phyloP scores from a whole-genome alignment of 2,113 vertebrate genomes.

The Petrocephalus zakoni region DNA sequence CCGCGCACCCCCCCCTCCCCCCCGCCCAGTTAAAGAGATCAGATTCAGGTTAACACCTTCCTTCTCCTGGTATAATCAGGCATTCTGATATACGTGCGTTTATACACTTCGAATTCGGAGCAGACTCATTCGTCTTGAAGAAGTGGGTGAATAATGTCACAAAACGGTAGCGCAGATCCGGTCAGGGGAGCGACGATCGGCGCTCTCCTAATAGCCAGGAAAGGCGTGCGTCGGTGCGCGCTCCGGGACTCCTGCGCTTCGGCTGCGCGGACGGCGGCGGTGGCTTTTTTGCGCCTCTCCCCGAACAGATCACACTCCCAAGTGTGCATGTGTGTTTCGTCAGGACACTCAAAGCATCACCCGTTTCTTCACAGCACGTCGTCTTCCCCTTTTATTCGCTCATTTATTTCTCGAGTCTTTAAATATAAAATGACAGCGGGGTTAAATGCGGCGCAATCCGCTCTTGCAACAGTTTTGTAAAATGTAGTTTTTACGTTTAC shows the following conservation, averaged over 20 bases:
- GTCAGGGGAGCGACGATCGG: constrained; percentile 53
- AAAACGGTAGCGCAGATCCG: constrained; percentile 49
- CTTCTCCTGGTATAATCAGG: constrained; percentile 21
- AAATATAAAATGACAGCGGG: background rate
- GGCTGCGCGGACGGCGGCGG: background rate
- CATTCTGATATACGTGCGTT: constrained; percentile 13
- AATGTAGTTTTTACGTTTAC: background rate
- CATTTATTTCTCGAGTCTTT: background rate
- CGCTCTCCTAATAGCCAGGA: constrained; percentile 58
- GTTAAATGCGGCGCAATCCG: background rate
- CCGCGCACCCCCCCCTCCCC: constrained; percentile 26
- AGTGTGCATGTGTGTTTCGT: background rate
- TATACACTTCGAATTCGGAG: constrained; percentile 23
- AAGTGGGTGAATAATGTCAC: constrained; percentile 37
- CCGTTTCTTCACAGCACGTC: background rate
- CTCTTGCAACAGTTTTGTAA: background rate
- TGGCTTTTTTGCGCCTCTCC: constrained; percentile 21
- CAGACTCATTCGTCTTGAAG: constrained; percentile 29
- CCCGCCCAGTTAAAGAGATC: constrained; percentile 18
- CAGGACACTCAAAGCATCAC: background rate
- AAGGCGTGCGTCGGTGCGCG: constrained; percentile 35
- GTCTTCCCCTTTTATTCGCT: background rate
- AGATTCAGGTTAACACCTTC: constrained; percentile 30
- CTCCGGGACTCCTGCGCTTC: background rate
- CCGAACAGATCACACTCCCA: background rate